Evolutionary conservation across 2,113 vertebrate genomes (phyloP), one percentile per base, ranked within the genome.

Genomic region (Lonchura striata): DNA sequence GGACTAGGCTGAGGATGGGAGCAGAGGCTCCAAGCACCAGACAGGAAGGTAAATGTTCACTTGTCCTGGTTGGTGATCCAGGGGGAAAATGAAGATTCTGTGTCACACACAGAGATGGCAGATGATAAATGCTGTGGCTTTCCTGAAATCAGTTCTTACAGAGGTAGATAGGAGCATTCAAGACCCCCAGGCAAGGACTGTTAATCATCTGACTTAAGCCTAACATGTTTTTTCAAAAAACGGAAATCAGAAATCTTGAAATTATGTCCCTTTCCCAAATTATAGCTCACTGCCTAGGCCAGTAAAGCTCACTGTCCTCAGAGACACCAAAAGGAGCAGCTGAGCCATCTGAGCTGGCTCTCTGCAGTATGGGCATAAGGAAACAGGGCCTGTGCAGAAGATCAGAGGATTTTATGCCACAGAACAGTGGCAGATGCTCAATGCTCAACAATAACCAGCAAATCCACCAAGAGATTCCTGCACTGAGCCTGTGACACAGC

Each of bases 271-370:
- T 82, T 72, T 91, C 44, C n/a, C 23, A 77, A 68, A 44, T 31
- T 52, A 27, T 3, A 24, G 8, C 37, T 77, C 76, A 25, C 13
- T 70, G 28, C 54, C 47, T 27, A 21, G 31, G 9, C 41, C 65
- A 39, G 21, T 61, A 28, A 61, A 1, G 2, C 10, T 69, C 11
- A 7, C 7, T 65, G 13, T 61, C 16, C 1, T 1, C 39, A 66
- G 68, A 88, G 42, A 59, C 14, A 6, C 10, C 0, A 0, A 39
- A n/a, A 85, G 44, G 33, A 66, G 28, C 15, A 74, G 54, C 66
- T 80, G 47, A n/a, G 57, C 22, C 20, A 39, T 28, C 39, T 3
- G 6, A 33, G 16, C 25, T 74, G 27, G 9, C 39, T 83, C 33
- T 83, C 54, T 76, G 25, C 6, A 5, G 11, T 9, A 20, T 25